These are phyloP conservation scores for Tinea trinotella DNA, from an alignment of 2,888 invertebrate genomes.

Conservation along the genomic window DNA sequence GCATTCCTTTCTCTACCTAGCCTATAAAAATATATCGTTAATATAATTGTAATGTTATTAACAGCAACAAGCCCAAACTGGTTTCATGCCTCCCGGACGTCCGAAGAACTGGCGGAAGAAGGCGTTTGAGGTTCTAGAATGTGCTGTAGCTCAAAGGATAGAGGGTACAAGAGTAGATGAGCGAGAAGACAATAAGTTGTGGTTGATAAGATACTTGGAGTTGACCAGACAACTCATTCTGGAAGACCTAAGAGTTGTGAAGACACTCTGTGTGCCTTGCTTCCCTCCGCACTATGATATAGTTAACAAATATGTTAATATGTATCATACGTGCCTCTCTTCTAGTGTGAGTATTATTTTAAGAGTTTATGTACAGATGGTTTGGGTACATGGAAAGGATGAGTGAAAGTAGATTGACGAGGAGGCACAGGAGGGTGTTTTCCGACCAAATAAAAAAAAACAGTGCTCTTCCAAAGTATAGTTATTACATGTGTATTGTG, in stretches of 20 bases:
- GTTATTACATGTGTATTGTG: no score
- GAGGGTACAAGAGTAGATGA: constrained; percentile 97
- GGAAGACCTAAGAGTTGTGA: constrained; percentile 92
- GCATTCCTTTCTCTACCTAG: no score
- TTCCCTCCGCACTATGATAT: constrained; percentile 97
- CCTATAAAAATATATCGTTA: no score
- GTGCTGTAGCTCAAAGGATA: constrained; percentile 85
- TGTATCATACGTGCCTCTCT: constrained; percentile 94
- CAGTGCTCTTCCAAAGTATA: not conserved
- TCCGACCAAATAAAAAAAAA: no score
- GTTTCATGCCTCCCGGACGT: constrained; percentile 94
- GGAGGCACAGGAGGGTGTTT: no score
- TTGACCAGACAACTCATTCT: constrained; percentile 87
- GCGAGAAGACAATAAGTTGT: constrained; percentile 90
- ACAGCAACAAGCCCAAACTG: constrained; percentile 82
- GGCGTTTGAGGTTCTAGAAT: constrained; percentile 86
- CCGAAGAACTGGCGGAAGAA: constrained; percentile 93
- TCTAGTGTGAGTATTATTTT: constrained; percentile 78
- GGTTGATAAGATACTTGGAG: constrained; percentile 96
- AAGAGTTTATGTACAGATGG: no score
- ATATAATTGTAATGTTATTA: constrained; percentile 24
- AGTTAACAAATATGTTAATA: constrained; percentile 88
- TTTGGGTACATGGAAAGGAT: no score
- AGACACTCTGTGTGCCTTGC: constrained; percentile 91
- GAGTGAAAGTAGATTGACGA: no score